phyloP scores from a whole-genome alignment of 2,797 vertebrate species.

The Takifugu rubripes region DNA sequence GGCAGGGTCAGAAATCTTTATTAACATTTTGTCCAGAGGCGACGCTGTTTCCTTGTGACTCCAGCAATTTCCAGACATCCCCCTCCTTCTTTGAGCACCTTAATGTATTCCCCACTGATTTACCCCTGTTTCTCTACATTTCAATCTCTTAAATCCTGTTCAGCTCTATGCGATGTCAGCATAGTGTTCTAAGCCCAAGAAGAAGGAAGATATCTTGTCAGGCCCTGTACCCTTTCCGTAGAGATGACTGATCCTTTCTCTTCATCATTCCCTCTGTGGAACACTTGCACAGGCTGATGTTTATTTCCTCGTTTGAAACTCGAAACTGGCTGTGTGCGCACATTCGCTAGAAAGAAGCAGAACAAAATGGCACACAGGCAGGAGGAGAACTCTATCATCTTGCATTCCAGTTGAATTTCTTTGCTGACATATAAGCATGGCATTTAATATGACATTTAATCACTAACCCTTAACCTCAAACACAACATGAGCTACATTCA shows the following conservation, averaged over 20 bases:
- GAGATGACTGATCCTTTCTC: constrained; percentile 43
- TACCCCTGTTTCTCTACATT: constrained; percentile 15
- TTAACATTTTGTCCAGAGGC: too few species aligned
- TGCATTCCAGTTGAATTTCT: constrained; percentile 26
- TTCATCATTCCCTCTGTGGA: constrained; percentile 20
- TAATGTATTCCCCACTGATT: constrained; percentile 31
- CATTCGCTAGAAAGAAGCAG: constrained; percentile 16
- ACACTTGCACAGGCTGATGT: constrained; percentile 34
- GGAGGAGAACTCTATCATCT: constrained; percentile 29
- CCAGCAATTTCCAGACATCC: constrained; percentile 3
- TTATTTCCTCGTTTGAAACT: constrained; percentile 15
- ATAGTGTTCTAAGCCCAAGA: constrained; percentile 31
- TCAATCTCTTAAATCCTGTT: constrained; percentile 14
- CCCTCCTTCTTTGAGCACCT: constrained; percentile 21
- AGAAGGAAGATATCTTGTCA: constrained; percentile 26
- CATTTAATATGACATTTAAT: constrained; percentile 62
- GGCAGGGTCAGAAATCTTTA: too few species aligned
- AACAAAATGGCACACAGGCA: constrained; percentile 22
- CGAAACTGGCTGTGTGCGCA: constrained; percentile 19
- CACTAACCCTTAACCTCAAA: constrained; percentile 46
- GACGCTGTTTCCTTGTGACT: not conserved
- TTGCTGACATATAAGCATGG: constrained; percentile 43
- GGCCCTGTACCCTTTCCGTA: constrained; percentile 31
- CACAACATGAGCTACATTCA: constrained; percentile 31
- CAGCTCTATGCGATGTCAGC: constrained; percentile 33